Evolutionary conservation across 2,113 vertebrate species (phyloP).

Genomic region (Corvus hawaiiensis): DNA sequence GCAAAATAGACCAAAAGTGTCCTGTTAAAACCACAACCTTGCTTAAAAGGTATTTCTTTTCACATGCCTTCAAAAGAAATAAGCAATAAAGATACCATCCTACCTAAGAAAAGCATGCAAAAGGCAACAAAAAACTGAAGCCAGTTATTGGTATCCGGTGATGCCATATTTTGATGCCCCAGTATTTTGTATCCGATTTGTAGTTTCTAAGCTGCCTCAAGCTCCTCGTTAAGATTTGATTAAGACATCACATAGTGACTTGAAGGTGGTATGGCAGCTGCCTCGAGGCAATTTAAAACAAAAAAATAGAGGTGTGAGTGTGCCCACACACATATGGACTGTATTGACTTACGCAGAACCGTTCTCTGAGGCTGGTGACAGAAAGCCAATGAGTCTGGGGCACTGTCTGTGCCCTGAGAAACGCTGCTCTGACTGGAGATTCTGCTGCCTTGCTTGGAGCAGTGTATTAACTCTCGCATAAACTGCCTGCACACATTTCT

Average conservation of each 20-base stretch:
- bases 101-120: not conserved
- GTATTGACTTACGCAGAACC: not conserved
- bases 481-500: constrained; percentile 24
- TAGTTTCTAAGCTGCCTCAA: not conserved
- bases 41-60: not conserved
- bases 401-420: not conserved
- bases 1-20: not conserved
- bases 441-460: constrained; percentile 34
- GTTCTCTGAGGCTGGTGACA: constrained; percentile 7
- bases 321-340: constrained; percentile 8
- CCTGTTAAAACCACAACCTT: not conserved
- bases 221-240: constrained; percentile 43
- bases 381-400: constrained; percentile 12
- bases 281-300: constrained; percentile 11
- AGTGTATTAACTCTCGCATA: constrained; percentile 31
- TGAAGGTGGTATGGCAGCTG: constrained; percentile 4
- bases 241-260: constrained; percentile 3
- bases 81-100: not conserved
- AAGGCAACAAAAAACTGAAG: not conserved
- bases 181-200: not conserved
- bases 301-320: constrained; percentile 22
- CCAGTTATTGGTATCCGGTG: not conserved
- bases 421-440: not conserved
- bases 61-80: not conserved
- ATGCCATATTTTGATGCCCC: not conserved